A percentile compares a stretch with the other conserved stretches of the same genome.
phyloP scores from a whole-genome alignment of 1,140 invertebrate species.

The Varroa destructor region DNA sequence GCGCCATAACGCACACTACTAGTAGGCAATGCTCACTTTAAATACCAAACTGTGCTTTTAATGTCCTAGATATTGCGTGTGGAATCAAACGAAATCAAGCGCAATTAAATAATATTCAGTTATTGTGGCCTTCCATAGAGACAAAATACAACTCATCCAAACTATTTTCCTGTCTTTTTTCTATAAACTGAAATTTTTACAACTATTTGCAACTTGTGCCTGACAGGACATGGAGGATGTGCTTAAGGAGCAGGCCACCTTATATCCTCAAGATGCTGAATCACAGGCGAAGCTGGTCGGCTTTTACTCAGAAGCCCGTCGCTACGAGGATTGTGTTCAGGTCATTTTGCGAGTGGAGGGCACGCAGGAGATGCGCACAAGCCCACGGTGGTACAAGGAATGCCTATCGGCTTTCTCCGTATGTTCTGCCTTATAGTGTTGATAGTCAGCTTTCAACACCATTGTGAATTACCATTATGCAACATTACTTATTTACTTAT shows the following conservation, averaged over 20 bases:
- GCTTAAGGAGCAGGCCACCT: constrained; percentile 4
- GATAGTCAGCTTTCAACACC: background rate
- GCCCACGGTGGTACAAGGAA: constrained; percentile 16
- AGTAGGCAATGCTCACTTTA: background rate
- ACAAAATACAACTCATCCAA: too few relatives aligned
- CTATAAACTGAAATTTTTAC: too few relatives aligned
- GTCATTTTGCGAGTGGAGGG: constrained; percentile 4
- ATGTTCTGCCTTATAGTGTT: background rate
- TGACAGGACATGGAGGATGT: constrained; percentile 24
- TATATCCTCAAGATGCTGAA: constrained; percentile 4
- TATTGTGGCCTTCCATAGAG: too few relatives aligned
- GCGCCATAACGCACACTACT: background rate
- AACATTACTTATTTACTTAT: too few relatives aligned
- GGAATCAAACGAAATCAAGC: too few relatives aligned
- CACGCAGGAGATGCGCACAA: constrained; percentile 2
- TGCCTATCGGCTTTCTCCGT: background rate
- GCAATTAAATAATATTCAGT: too few relatives aligned
- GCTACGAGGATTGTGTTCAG: constrained; percentile 8
- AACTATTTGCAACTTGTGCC: background rate
- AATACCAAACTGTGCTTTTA: too few relatives aligned
- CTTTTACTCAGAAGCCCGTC: background rate
- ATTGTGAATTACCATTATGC: background rate
- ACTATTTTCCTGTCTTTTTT: too few relatives aligned
- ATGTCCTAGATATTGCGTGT: too few relatives aligned
- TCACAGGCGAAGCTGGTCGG: constrained; percentile 1